Evolutionary conservation across 1,140 invertebrate genomes (phyloP), one percentile per base, ranked within the genome.

Genomic region (Eriocheir sinensis): DNA sequence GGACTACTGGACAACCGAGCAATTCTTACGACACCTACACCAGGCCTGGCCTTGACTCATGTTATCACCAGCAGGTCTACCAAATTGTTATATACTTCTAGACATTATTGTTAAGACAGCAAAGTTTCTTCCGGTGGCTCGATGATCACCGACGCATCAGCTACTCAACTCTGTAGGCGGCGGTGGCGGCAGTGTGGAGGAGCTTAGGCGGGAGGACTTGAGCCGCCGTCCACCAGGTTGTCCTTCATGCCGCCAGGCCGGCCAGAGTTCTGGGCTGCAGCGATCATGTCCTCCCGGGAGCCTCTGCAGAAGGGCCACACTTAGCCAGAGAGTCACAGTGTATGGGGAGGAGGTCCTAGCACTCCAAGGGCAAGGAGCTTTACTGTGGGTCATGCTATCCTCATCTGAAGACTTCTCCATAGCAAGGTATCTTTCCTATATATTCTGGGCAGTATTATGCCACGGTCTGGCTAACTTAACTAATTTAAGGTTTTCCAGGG

Each of bases 221-320:
- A 41, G 36, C 91, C 83, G 72, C 90, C 85, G 90, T 95, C 94
- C 94, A 95, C 94, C 79, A 95, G 38, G 38, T 38, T 48, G 85
- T 95, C 91, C 86, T 95, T 95, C 91, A 94, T 94, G 44, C 36
- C 85, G 34, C 86, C 91, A 36, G 91, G 91, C n/a, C 94, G 83
- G 38, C 85, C 89, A 15, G 93, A 94, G 17, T 81, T 88, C 91
- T 95, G 94, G 79, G 94, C 94, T 34, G 94, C 94, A 44, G 94
- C 94, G 12, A 95, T 95, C 94, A 95, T 95, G 91, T 95, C 94
- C 15, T 95, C 94, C 53, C 94, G 83, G 81, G 94, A 95, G 34
- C 91, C 94, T 92, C 94, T 95, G 85, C 30, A 9, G 48, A 9
- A 48, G 53, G 72, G 30, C 21, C 6, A n/a, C 27, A 72, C 21